These are phyloP conservation scores for Eonycteris spelaea DNA, from an alignment of 2,113 vertebrate species.

Conservation along the genomic window DNA sequence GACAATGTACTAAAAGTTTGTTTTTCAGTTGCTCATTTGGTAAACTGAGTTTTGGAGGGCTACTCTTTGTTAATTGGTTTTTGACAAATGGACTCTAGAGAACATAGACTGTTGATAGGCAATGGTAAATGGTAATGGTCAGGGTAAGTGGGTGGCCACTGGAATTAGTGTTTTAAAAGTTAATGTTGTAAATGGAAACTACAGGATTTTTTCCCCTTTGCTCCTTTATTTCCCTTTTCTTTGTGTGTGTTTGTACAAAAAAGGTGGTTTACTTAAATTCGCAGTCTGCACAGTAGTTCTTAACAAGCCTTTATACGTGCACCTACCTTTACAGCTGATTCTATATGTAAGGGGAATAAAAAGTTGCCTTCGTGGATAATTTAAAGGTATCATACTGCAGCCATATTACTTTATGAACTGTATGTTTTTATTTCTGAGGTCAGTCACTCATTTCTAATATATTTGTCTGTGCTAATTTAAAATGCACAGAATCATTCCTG, in stretches of 20 bases:
- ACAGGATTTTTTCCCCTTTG: background rate
- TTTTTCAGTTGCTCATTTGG: background rate
- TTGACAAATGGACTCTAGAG: background rate
- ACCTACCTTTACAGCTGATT: background rate
- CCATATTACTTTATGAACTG: background rate
- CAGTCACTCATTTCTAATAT: background rate
- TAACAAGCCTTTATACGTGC: background rate
- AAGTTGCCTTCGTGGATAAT: background rate
- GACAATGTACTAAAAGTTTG: background rate
- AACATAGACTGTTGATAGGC: background rate
- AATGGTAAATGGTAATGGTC: background rate
- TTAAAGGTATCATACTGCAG: background rate
- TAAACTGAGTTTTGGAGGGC: background rate
- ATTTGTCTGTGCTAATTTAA: background rate
- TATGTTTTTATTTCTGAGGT: background rate
- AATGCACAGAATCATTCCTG: background rate
- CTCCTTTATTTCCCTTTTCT: background rate
- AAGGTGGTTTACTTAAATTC: background rate
- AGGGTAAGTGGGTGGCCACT: background rate
- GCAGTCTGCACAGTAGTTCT: background rate
- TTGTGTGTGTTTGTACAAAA: background rate
- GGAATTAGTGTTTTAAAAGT: background rate
- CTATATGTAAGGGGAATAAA: background rate
- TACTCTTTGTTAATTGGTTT: background rate
- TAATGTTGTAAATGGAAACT: background rate